Evolutionary conservation across 2,113 vertebrate species (phyloP).

Genomic region (Melierax canorus): DNA sequence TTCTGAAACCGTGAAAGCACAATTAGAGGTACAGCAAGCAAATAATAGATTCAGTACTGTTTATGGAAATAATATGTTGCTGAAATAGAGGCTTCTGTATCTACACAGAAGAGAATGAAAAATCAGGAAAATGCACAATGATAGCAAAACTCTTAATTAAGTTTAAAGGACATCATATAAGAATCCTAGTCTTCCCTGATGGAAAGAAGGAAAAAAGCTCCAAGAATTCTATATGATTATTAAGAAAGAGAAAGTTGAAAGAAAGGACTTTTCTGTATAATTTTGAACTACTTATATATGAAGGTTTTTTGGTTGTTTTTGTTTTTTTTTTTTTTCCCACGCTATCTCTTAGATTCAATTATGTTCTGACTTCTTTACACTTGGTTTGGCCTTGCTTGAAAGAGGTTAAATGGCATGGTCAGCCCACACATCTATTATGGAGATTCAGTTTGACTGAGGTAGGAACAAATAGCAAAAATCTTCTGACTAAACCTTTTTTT

Average conservation of each 20-base stretch:
- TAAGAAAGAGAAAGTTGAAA: neutral
- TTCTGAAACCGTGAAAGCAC: neutral
- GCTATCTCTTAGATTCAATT: neutral
- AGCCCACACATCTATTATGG: neutral
- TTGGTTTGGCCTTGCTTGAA: neutral
- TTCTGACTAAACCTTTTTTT: neutral
- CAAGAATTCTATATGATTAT: neutral
- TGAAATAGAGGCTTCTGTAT: neutral
- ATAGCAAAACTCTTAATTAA: neutral
- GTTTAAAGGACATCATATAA: neutral
- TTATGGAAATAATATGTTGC: neutral
- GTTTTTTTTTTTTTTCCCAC: too few species aligned
- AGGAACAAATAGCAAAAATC: neutral
- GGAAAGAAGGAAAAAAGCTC: neutral
- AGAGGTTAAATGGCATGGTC: neutral
- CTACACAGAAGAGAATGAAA: neutral
- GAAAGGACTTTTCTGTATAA: neutral
- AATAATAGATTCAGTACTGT: neutral
- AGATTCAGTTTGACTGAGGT: neutral
- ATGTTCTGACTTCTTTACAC: neutral
- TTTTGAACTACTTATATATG: neutral
- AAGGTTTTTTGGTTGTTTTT: accelerated
- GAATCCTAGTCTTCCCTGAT: neutral
- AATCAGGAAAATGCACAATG: neutral
- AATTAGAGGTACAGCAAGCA: neutral